Evolutionary conservation across 2,797 vertebrate genomes (phyloP).

Genomic region (Lutjanus argentimaculatus): DNA sequence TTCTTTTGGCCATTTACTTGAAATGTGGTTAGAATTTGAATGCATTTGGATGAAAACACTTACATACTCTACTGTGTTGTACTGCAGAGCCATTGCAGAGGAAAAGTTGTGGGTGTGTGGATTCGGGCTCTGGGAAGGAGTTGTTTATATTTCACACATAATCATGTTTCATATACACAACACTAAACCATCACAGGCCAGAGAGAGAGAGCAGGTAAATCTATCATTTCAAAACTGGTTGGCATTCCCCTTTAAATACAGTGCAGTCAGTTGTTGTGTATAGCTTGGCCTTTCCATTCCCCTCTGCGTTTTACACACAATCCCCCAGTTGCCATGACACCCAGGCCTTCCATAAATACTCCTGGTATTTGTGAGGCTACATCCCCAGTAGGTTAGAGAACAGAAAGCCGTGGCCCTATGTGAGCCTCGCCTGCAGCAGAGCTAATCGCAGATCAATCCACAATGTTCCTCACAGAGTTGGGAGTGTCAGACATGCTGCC

Average conservation of each 20-base stretch:
- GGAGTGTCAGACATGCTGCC: not conserved
- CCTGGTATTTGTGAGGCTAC: constrained; percentile 75
- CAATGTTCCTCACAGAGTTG: constrained; percentile 18
- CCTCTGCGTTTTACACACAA: constrained; percentile 75
- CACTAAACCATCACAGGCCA: not conserved
- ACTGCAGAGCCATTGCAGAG: not conserved
- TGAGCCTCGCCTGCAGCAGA: constrained; percentile 38
- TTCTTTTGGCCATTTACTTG: too few species aligned
- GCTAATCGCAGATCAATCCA: constrained; percentile 58
- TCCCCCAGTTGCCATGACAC: constrained; percentile 83
- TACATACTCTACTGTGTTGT: not conserved
- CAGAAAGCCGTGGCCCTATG: constrained; percentile 34
- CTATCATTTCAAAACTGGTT: not conserved
- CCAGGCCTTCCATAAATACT: constrained; percentile 80
- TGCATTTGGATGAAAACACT: too few species aligned
- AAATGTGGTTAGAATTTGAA: too few species aligned
- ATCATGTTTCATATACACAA: not conserved
- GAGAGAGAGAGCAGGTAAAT: not conserved
- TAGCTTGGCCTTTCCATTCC: constrained; percentile 66
- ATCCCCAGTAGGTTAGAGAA: constrained; percentile 64
- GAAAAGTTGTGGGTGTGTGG: not conserved
- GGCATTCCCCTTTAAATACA: constrained; percentile 34
- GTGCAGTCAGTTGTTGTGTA: constrained; percentile 51
- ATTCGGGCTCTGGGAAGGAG: not conserved
- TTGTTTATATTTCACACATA: not conserved